These are phyloP conservation scores for Sebastes diploproa DNA, from an alignment of 2,797 vertebrate genomes.

Conservation along the genomic window DNA sequence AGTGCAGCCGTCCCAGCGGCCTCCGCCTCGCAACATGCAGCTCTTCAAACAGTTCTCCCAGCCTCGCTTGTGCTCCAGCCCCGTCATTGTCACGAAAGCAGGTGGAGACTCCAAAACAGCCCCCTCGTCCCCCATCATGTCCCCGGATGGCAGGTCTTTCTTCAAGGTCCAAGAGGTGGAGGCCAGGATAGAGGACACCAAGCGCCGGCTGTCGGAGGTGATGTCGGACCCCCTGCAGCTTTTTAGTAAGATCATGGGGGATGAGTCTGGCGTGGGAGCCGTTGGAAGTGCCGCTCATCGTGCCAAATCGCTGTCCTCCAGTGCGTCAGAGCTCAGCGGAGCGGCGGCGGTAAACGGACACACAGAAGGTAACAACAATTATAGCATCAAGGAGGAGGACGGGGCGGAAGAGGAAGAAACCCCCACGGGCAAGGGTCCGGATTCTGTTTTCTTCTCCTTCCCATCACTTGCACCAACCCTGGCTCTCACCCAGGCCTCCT, in stretches of 20 bases:
- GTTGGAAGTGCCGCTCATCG: constrained; percentile 83
- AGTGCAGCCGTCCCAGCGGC: constrained; percentile 76
- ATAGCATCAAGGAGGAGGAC: constrained; percentile 98
- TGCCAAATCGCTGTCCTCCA: constrained; percentile 93
- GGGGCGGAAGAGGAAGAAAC: constrained; percentile 78
- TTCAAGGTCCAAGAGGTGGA: constrained; percentile 99
- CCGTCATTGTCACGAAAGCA: constrained; percentile 74
- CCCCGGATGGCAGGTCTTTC: constrained; percentile 91
- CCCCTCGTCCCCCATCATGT: constrained; percentile 94
- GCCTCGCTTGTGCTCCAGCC: constrained; percentile 87
- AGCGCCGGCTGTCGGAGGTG: constrained; percentile 94
- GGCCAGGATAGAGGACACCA: constrained; percentile 97
- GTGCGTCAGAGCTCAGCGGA: constrained; percentile 92
- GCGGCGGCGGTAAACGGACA: constrained; percentile 89
- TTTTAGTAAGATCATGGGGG: constrained; percentile 98
- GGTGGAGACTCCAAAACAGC: constrained; percentile 96
- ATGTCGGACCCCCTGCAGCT: constrained; percentile 97
- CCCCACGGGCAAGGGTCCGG: constrained; percentile 66
- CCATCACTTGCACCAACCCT: constrained; percentile 73
- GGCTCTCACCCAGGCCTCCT: constrained; percentile 43
- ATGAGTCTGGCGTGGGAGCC: constrained; percentile 84
- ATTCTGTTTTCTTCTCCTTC: constrained; percentile 83
- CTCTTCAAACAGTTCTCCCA: constrained; percentile 99
- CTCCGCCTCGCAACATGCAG: constrained; percentile 90
- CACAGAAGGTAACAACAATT: constrained; percentile 88